Evolutionary conservation across 2,888 invertebrate species (phyloP).

Genomic region (Diloba caeruleocephala): DNA sequence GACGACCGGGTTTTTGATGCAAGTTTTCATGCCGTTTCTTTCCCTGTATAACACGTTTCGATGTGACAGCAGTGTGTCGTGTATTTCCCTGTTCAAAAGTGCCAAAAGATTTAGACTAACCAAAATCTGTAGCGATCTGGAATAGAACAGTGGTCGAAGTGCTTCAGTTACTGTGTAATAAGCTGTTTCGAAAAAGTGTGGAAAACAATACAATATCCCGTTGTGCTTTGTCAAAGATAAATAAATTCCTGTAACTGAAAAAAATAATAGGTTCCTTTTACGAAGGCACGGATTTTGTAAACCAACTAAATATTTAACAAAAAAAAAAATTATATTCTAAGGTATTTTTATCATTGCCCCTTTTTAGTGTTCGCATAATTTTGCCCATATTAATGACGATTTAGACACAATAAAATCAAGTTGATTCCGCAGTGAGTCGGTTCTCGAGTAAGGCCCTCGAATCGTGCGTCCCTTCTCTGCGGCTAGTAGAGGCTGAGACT

Average conservation of each 20-base stretch:
- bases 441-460: background rate
- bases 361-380: background rate
- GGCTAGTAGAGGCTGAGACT: conserved; percentile 4
- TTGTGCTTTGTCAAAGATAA: no score
- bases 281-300: no score
- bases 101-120: background rate
- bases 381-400: background rate
- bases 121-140: no score
- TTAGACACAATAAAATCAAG: background rate
- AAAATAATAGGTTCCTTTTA: no score
- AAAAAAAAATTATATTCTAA: no score
- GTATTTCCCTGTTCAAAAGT: background rate
- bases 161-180: no score
- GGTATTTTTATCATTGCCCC: no score
- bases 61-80: conserved; percentile 17
- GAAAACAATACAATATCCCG: no score
- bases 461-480: background rate
- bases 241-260: no score
- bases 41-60: conserved; percentile 7
- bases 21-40: background rate
- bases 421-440: background rate
- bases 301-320: no score
- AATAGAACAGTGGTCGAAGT: no score
- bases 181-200: no score
- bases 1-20: background rate